Percentiles rank a stretch among this genome's conserved stretches.
Evolutionary conservation across 2,113 vertebrate genomes (phyloP).

Genomic region (Myiagra hebetior): DNA sequence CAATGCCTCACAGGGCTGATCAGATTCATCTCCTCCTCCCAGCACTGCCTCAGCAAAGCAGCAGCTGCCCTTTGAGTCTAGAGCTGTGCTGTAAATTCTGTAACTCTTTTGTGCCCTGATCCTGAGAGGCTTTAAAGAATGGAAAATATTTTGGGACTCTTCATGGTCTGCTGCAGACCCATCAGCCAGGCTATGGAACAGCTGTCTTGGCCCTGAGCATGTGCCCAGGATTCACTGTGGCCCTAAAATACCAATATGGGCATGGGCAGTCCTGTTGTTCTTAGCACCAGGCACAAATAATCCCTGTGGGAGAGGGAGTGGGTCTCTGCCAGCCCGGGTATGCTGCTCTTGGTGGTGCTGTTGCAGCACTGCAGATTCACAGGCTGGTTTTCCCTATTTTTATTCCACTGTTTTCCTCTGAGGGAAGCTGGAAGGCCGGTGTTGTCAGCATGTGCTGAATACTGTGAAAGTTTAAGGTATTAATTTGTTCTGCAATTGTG

Average conservation of each 20-base stretch:
- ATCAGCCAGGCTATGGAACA: neutral
- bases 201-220: neutral
- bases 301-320: neutral
- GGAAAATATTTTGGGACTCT: neutral
- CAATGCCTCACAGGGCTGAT: neutral
- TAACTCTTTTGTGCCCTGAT: neutral
- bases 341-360: neutral
- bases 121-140: neutral
- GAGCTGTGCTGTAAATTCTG: neutral
- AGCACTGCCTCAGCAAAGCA: neutral
- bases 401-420: neutral
- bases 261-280: neutral
- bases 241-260: neutral
- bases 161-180: neutral
- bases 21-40: neutral
- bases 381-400: neutral
- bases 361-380: neutral
- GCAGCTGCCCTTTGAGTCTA: neutral
- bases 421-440: neutral
- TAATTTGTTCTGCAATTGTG: neutral
- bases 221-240: neutral
- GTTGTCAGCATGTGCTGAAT: neutral
- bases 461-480: neutral
- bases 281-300: neutral
- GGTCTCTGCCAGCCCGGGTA: accelerated